These are phyloP conservation scores for Ophraella communa DNA, from an alignment of 2,888 invertebrate genomes.

Conservation along the genomic window DNA sequence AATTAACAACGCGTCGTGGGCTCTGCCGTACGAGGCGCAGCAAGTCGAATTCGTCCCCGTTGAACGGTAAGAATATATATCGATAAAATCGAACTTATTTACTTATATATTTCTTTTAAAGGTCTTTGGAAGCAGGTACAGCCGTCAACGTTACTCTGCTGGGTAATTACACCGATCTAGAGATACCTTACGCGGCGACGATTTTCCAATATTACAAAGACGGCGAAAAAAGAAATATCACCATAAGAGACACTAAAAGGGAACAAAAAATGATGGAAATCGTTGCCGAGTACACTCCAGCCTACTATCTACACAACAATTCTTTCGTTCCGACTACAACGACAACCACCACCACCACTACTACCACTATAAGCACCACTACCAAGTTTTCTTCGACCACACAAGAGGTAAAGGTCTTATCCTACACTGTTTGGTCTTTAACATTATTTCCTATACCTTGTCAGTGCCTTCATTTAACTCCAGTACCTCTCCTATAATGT, in stretches of 20 bases:
- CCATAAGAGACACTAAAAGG: conserved; percentile 68
- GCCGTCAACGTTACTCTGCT: conserved; percentile 81
- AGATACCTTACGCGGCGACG: conserved; percentile 76
- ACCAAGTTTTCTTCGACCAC: conserved; percentile 60
- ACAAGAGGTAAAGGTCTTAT: conserved; percentile 62
- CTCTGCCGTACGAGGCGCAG: conserved; percentile 62
- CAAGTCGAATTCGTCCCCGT: conserved; percentile 67
- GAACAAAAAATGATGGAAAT: conserved; percentile 75
- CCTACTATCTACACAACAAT: conserved; percentile 78
- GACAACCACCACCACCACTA: conserved; percentile 65
- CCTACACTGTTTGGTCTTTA: too few species aligned
- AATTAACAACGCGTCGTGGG: conserved; percentile 74
- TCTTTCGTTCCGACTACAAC: conserved; percentile 80
- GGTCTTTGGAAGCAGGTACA: conserved; percentile 73
- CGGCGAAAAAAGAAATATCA: conserved; percentile 65
- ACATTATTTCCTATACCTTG: too few species aligned
- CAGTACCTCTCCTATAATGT: too few species aligned
- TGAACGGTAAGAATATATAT: conserved; percentile 49
- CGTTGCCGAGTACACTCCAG: conserved; percentile 74
- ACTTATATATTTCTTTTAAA: not conserved
- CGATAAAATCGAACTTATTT: not conserved
- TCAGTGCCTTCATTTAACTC: too few species aligned
- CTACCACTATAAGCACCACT: conserved; percentile 60
- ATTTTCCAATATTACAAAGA: conserved; percentile 74
- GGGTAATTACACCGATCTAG: conserved; percentile 76